Base-by-base conservation (phyloP, 2,888 invertebrate species). In the Torymus texanus region DNA sequence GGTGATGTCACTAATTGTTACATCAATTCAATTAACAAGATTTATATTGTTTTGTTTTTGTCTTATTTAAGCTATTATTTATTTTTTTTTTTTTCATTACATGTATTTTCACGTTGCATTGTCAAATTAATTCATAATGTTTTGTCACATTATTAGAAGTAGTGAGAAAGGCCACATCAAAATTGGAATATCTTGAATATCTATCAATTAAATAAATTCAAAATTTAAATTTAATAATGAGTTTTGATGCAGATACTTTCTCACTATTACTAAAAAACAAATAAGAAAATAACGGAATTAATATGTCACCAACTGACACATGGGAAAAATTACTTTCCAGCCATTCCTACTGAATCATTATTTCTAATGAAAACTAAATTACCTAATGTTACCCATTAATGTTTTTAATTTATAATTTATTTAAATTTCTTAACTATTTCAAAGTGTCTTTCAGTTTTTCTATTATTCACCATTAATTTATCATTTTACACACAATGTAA, bases 1-100 rank as follows among this genome's bases (percentile, higher is more conserved):
- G 21, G 29, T 71, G 51, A 67, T 53, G 65, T 75, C 24, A 76
- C 75, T 80, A 77, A 77, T 77, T 61, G 74, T 41, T 41, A 41
- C 41, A 41, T 58, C 29, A 51, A 53, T n/a, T 70, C 16, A 18
- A 78, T 74, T 79, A 65, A 70, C 59, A 70, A 70, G n/a, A 63
- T 70, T 21, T 74, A 56, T 29, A 29, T 24, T 50, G 61, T 55
- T 24, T 76, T 18, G 58, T 50, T 65, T 50, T 50, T 11, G 56
- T 66, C 41, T 56, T 59, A 70, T 21, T 65, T 41, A 41, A 41
- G 8, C 41, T 41, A 41, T 29, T 29, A 29, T 65, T 56, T 1
- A 71, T 58, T 65, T 68, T 18, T 12, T 21, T 18, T 56, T 72
- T 13, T 3, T 62, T 62, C 24, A 21, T 21, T 21, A 24, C 18